Base-by-base conservation (phyloP, 2,797 vertebrate species). In the Gallinago solitaria region DNA sequence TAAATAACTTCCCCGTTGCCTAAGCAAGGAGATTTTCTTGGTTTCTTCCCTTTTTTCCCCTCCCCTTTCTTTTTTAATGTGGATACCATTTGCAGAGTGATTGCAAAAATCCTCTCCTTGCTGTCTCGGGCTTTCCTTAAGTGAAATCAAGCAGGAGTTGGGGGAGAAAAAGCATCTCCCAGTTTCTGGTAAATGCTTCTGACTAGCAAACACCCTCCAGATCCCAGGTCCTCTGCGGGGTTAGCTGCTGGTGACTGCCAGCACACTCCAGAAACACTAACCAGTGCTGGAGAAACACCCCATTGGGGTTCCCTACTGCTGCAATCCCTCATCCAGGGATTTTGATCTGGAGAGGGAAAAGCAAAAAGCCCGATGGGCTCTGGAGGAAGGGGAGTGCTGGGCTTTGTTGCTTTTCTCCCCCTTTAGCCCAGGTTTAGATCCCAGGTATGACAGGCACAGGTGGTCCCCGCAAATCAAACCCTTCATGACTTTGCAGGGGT, bases 1-100 rank as follows among this genome's bases (percentile, higher is more conserved):
- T 95, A 96, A 96, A 95, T 93, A 94, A 95, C 80, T 96, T 90
- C 70, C 95, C 90, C 9, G 1, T 93, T 9, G 45, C 95, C 88
- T 90, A 93, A 96, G 87, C 53, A 71, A 93, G 88, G 86, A 94
- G 86, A 33, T 78, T 94, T 92, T 93, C 69, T 70, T 83, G 53
- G 87, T 91, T 91, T 90, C 16, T 85, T 79, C 3, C 5, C 3
- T 17, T 20, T 23, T n/a, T 21, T 27, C 1, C 9, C 2, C 16
- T 41, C 3, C 17, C 23, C 33, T 24, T n/a, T 20, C 16, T 15
- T 68, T 76, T 94, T 69, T 4, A 61, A 54, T 51, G 54, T 24
- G 15, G 14, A 28, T 74, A 61, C 39, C 13, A 54, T 81, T 92
- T 76, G 35, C 77, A 80, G 54, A 92, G 45, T 11, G 91, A 23